Evolutionary conservation across 2,797 vertebrate genomes (phyloP).

Genomic region (Rhinatrema bivittatum): DNA sequence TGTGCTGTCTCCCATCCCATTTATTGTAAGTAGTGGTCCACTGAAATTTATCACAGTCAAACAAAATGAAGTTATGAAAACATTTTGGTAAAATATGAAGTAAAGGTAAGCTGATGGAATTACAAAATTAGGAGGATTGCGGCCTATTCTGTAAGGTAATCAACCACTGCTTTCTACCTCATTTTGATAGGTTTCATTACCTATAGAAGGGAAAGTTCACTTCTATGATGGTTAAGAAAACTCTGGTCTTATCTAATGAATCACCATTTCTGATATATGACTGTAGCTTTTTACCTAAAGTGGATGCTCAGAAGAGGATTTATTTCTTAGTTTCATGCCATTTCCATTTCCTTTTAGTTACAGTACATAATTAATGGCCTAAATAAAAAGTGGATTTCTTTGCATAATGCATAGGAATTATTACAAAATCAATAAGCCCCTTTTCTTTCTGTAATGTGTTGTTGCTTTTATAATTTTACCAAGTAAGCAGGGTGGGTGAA

Average conservation of each 20-base stretch:
- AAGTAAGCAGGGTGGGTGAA: slow-evolving; percentile 13
- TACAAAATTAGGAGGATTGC: no score
- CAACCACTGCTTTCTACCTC: no score
- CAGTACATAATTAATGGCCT: slow-evolving; percentile 48
- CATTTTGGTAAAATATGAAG: no score
- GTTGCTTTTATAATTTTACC: slow-evolving; percentile 35
- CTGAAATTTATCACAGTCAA: no score
- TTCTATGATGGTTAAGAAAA: slow-evolving; percentile 13
- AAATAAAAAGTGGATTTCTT: slow-evolving; percentile 28
- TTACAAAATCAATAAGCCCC: slow-evolving; percentile 47
- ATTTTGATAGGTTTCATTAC: slow-evolving; percentile 8
- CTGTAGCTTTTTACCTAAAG: slow-evolving; percentile 36
- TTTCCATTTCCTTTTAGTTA: slow-evolving; percentile 50
- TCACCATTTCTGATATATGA: slow-evolving; percentile 31
- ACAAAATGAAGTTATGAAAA: no score
- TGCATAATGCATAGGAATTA: slow-evolving; percentile 32
- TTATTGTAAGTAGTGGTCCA: no score
- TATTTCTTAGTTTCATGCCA: slow-evolving; percentile 42
- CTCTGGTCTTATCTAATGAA: slow-evolving; percentile 21
- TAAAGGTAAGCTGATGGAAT: no score
- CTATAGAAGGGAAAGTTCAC: slow-evolving; percentile 18
- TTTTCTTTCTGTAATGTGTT: slow-evolving; percentile 40
- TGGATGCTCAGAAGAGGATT: slow-evolving; percentile 37
- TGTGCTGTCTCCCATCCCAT: no score
- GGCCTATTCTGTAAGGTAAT: no score